Evolutionary conservation across 2,797 vertebrate species (phyloP), one percentile per base, ranked within the genome.

Genomic region (Sphenodon punctatus): DNA sequence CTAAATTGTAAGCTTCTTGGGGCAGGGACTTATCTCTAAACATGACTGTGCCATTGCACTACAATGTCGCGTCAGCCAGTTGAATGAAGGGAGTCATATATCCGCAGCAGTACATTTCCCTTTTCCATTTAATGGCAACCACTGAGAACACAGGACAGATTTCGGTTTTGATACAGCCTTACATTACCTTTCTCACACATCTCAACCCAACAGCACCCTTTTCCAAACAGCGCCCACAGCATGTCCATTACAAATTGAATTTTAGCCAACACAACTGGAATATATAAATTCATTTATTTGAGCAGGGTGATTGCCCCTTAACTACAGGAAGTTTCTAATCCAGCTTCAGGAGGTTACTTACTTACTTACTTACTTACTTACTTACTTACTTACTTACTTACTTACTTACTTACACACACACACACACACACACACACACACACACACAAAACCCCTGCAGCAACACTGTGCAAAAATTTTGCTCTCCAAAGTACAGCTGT

Each of bases 281-380:
- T 3, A 38, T 6, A 1, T 2, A 61, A 67, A 45, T 0, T 0
- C 87, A 68, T 67, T 34, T 82, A 84, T 89, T 78, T 88, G 60
- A 86, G 71, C 4, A 75, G 61, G 65, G 59, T 74, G 84, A n/a
- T 68, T 70, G 51, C 65, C 84, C 85, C 71, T 11, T 38, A 69
- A 86, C 71, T 86, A 80, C 56, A 77, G 68, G 78, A 60, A 59
- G 75, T 56, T 67, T 82, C 49, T 56, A 66, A 75, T 77, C 65
- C 73, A 72, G 70, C 70, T 72, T 59, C 53, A 81, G 48, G 0
- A n/a, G n/a, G n/a, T n/a, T n/a, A n/a, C n/a, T n/a, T n/a, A n/a
- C n/a, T n/a, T n/a, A n/a, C n/a, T n/a, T n/a, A n/a, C n/a, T n/a
- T n/a, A n/a, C n/a, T n/a, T n/a, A n/a, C n/a, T n/a, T n/a, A n/a